phyloP scores from a whole-genome alignment of 2,888 invertebrate species.

The Colletes collaris region DNA sequence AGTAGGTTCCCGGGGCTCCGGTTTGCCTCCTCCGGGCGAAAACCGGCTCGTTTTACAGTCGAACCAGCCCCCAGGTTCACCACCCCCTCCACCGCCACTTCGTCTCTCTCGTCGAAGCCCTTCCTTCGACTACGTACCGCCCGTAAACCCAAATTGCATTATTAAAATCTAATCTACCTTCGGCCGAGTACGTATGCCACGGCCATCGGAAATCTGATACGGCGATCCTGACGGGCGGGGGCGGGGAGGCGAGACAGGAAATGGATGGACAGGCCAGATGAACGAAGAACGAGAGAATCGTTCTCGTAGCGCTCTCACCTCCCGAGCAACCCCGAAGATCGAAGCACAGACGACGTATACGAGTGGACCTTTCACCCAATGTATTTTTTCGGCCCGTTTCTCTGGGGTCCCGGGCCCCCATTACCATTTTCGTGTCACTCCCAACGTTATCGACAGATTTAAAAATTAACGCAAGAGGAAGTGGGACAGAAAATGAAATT shows the following conservation, averaged over 20 bases:
- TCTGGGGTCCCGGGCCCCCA: no score
- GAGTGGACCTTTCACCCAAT: no score
- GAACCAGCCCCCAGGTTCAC: constrained; percentile 12
- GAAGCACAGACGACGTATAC: constrained; percentile 50
- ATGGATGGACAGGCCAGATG: constrained; percentile 21
- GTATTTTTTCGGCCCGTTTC: no score
- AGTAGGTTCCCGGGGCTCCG: constrained; percentile 27
- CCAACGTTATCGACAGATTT: no score
- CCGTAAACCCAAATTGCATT: constrained; percentile 77
- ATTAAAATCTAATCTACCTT: constrained; percentile 81
- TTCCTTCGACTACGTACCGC: constrained; percentile 36
- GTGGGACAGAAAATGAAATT: no score
- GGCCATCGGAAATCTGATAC: constrained; percentile 72
- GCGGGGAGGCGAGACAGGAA: constrained; percentile 21
- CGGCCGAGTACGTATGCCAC: constrained; percentile 65
- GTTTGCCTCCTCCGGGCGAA: constrained; percentile 69
- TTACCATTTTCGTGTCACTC: no score
- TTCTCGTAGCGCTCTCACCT: not conserved
- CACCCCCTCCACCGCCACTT: not conserved
- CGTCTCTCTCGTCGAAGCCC: not conserved
- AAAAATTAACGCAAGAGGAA: no score
- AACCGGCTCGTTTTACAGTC: constrained; percentile 65
- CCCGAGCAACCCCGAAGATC: constrained; percentile 44
- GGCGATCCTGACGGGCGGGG: constrained; percentile 43
- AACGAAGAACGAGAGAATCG: constrained; percentile 4